These are phyloP conservation scores for Ephestia elutella DNA, from an alignment of 1,140 invertebrate genomes.

Conservation along the genomic window DNA sequence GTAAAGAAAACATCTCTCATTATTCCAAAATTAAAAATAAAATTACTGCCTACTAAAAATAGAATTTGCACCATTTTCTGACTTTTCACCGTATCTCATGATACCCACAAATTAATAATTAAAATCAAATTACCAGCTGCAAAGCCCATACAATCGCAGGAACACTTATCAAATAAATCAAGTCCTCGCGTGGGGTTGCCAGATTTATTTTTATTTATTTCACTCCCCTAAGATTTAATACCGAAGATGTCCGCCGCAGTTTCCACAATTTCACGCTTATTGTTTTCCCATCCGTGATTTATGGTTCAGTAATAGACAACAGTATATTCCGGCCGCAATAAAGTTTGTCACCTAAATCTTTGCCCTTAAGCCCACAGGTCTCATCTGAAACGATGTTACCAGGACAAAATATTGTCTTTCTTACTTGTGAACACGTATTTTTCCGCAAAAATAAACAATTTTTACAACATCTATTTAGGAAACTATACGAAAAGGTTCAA, in stretches of 20 bases:
- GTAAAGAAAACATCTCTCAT: too few relatives aligned
- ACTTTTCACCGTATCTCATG: neutral
- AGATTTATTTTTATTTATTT: conserved; percentile 73
- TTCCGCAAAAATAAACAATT: too few relatives aligned
- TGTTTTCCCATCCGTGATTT: conserved; percentile 75
- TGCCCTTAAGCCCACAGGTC: conserved; percentile 50
- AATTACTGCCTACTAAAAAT: too few relatives aligned
- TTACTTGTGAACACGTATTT: too few relatives aligned
- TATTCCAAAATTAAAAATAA: too few relatives aligned
- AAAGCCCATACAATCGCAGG: conserved; percentile 28
- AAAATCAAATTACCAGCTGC: conserved; percentile 41
- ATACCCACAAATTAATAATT: conserved; percentile 30
- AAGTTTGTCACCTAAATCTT: conserved; percentile 72
- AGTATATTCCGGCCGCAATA: conserved; percentile 68
- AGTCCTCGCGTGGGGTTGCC: conserved; percentile 52
- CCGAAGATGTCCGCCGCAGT: conserved; percentile 62
- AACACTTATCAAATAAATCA: conserved; percentile 64
- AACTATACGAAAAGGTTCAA: too few relatives aligned
- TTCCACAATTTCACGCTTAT: conserved; percentile 75
- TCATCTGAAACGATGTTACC: neutral
- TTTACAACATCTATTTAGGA: too few relatives aligned
- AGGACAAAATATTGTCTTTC: neutral
- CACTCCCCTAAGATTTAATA: conserved; percentile 70
- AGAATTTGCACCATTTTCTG: neutral
- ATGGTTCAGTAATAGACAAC: conserved; percentile 65